Evolutionary conservation across 2,888 invertebrate genomes (phyloP).

Genomic region (Yponomeuta malinellus): DNA sequence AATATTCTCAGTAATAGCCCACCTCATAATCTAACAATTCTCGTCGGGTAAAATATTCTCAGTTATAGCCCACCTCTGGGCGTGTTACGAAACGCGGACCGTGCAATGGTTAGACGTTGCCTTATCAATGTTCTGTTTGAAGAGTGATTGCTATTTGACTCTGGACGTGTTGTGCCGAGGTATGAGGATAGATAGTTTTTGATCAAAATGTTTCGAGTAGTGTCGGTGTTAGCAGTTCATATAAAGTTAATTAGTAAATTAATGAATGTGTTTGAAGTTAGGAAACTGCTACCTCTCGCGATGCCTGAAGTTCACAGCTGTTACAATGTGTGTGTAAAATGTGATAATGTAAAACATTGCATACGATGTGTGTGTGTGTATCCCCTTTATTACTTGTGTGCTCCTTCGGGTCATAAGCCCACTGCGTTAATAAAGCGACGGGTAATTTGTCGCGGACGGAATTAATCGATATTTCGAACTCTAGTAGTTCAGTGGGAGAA

Average conservation of each 20-base stretch:
- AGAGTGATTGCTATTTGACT: background rate
- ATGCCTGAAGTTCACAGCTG: conserved; percentile 55
- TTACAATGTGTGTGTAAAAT: conserved; percentile 6
- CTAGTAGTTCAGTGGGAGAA: too few species aligned
- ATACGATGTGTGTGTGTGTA: background rate
- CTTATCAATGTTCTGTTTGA: background rate
- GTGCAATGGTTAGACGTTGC: background rate
- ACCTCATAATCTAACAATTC: too few species aligned
- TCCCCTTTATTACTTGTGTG: background rate
- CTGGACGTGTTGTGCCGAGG: conserved; percentile 17
- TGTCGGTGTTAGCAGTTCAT: conserved; percentile 26
- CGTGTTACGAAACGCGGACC: background rate
- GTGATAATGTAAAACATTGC: conserved; percentile 8
- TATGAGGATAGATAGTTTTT: conserved; percentile 12
- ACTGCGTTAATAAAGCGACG: background rate
- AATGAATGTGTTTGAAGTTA: conserved; percentile 27
- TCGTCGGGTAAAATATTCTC: too few species aligned
- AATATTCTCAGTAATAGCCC: too few species aligned
- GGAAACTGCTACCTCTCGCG: conserved; percentile 65
- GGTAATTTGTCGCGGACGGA: too few species aligned
- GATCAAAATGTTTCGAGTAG: conserved; percentile 15
- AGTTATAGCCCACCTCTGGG: background rate
- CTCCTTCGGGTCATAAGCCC: background rate
- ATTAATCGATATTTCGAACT: too few species aligned
- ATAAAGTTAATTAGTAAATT: conserved; percentile 11